Base-by-base conservation (phyloP, 2,113 vertebrate species). In the Rattus norvegicus region DNA sequence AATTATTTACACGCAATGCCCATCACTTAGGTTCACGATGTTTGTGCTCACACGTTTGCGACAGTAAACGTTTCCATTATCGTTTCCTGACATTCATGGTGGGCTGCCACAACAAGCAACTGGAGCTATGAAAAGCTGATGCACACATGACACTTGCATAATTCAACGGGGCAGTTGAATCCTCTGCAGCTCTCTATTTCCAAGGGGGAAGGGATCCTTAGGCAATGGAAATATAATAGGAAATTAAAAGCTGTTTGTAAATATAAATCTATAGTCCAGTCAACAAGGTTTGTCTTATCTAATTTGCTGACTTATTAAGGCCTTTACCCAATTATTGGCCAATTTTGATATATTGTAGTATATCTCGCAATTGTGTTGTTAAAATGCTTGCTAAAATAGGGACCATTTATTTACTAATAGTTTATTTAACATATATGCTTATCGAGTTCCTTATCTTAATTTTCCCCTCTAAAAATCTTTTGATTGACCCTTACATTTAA, bases 301-400 rank as follows among this genome's bases (percentile, higher is more conserved):
- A 76, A 59, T 47, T 95, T 92, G 2, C 54, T 36, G 83, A 7
- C 28, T 81, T 2, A 2, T 75, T 59, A 52, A 49, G 54, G 2
- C 69, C 54, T 90, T 43, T 67, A 70, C 1, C 72, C 96, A 90
- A 84, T 92, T 90, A 75, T 95, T 83, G 80, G 8, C 26, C 36
- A 92, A 73, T 84, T 77, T 26, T 10, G 77, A 1, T 87, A 69
- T 86, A 77, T 89, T 77, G 39, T 28, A 92, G 39, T 33, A 0
- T 47, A 76, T 61, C 49, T 75, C 39, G 79, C 28, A 93, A 9
- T 93, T n/a, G 1, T 65, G 0, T 90, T 2, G 9, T 59, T 73
- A 24, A 81, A 80, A 65, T 91, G 56, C 77, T 89, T 70, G 12
- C 5, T 63, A 72, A 59, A 2, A 65, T 56, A 28, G 7, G 54